These are phyloP conservation scores for Elysia crispata DNA, from an alignment of 2,888 invertebrate species.

Conservation along the genomic window DNA sequence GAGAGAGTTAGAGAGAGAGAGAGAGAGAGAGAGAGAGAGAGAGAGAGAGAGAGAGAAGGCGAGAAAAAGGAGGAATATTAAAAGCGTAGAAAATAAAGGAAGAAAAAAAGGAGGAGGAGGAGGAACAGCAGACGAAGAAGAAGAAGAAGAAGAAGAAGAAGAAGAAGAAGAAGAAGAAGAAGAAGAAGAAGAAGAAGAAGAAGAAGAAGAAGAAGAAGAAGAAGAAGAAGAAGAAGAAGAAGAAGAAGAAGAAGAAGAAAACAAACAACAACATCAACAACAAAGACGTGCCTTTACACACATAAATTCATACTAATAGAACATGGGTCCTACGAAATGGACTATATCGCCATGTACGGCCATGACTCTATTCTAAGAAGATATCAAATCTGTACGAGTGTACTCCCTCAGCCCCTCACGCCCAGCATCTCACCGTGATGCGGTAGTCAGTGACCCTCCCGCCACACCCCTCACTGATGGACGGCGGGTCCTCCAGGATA, in stretches of 20 bases:
- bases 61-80: not conserved
- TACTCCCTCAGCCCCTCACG: too few species aligned
- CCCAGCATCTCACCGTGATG: constrained; percentile 78
- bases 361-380: too few species aligned
- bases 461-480: constrained; percentile 95
- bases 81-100: not conserved
- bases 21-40: not conserved
- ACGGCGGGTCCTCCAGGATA: constrained; percentile 95
- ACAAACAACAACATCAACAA: too few species aligned
- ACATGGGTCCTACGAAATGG: too few species aligned
- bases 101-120: constrained; percentile 10
- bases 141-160: too few species aligned
- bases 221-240: constrained; percentile 6
- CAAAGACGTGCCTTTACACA: too few species aligned
- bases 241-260: constrained; percentile 11
- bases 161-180: not conserved
- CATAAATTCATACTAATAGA: too few species aligned
- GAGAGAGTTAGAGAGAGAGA: not conserved
- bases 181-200: not conserved
- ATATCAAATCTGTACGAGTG: too few species aligned
- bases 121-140: not conserved
- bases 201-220: not conserved
- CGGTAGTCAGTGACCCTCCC: constrained; percentile 95
- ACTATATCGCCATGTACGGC: too few species aligned
- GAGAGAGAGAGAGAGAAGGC: not conserved